Conservation (phyloP, 2,797 vertebrate species). For the Furcifer pardalis region DNA sequence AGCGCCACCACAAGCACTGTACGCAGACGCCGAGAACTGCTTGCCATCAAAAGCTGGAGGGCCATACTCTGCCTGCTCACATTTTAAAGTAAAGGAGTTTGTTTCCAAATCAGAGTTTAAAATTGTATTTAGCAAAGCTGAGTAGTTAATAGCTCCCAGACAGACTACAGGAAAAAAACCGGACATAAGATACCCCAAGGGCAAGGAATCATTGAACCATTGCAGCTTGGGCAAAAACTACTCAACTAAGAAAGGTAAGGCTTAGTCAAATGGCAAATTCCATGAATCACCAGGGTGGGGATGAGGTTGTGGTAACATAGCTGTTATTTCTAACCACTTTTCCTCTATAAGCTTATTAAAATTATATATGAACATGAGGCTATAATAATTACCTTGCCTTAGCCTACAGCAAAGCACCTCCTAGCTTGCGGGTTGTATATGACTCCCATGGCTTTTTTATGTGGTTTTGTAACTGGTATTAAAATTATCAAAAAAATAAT, state of each 20-base stretch:
- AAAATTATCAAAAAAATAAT: neutral
- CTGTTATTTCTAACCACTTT: constrained; percentile 21
- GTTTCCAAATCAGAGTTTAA: neutral
- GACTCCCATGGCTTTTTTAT: neutral
- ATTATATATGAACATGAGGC: neutral
- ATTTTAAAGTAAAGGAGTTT: neutral
- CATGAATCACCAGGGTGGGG: constrained; percentile 17
- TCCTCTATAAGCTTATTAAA: neutral
- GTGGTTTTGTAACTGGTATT: neutral
- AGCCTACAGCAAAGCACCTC: neutral
- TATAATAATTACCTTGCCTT: constrained; percentile 1
- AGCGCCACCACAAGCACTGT: no score
- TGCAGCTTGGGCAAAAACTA: neutral
- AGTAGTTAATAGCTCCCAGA: neutral
- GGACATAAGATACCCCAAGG: neutral
- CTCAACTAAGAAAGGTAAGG: constrained; percentile 1
- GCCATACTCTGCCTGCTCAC: no score
- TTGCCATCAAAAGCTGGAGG: no score
- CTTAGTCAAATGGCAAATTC: neutral
- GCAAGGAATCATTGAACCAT: neutral
- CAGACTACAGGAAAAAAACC: neutral
- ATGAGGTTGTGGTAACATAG: neutral
- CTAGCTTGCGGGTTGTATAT: neutral
- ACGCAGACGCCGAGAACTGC: no score
- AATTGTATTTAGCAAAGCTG: neutral